phyloP scores from a whole-genome alignment of 2,113 vertebrate genomes.

The Paedocypris sp. region DNA sequence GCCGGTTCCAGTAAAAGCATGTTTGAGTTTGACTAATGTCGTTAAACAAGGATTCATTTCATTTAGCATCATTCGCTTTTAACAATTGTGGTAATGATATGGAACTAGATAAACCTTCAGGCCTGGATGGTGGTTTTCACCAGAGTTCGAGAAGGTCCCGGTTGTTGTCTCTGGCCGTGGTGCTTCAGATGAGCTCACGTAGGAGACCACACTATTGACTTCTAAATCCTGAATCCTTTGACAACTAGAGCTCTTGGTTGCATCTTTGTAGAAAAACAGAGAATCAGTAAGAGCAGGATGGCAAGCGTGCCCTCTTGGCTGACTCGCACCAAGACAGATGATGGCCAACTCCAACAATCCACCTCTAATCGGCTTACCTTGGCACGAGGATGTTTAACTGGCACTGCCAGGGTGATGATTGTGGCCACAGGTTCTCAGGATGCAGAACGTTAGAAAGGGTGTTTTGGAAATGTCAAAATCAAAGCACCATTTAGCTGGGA shows the following conservation, averaged over 20 bases:
- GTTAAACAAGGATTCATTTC: constrained; percentile 12
- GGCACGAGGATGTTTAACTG: constrained; percentile 55
- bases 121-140: neutral
- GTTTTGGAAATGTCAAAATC: constrained; percentile 15
- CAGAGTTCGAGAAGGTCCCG: neutral
- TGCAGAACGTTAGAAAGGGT: constrained; percentile 20
- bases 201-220: neutral
- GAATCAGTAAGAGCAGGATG: constrained; percentile 38
- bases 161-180: constrained; percentile 5
- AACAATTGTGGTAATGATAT: constrained; percentile 21
- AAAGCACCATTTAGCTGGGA: neutral
- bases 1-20: constrained; percentile 13
- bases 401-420: constrained; percentile 50
- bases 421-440: constrained; percentile 33
- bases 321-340: constrained; percentile 56
- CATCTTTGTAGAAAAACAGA: constrained; percentile 45
- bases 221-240: constrained; percentile 8
- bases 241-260: constrained; percentile 30
- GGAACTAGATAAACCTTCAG: constrained; percentile 13
- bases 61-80: constrained; percentile 8
- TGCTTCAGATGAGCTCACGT: neutral
- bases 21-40: constrained; percentile 3
- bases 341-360: constrained; percentile 56
- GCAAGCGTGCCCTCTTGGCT: constrained; percentile 31
- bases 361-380: constrained; percentile 68